A percentile compares a stretch with the other conserved stretches of the same genome.
phyloP scores from a whole-genome alignment of 1,140 invertebrate species.

The Ostrea edulis region DNA sequence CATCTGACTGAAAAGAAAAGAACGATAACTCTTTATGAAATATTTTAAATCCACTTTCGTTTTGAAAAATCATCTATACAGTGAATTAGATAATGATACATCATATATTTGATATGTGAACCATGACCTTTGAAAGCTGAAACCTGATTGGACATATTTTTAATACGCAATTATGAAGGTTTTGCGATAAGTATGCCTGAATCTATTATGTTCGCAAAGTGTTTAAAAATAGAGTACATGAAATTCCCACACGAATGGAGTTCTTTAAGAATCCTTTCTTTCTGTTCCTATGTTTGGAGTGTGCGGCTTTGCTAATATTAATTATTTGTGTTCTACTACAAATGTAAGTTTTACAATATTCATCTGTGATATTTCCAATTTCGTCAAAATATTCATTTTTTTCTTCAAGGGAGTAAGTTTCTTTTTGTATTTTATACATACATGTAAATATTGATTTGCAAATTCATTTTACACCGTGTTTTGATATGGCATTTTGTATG shows the following conservation, averaged over 20 bases:
- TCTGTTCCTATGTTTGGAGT: background rate
- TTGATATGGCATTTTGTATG: background rate
- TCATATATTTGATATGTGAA: no score
- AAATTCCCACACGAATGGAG: background rate
- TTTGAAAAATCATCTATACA: no score
- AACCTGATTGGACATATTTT: no score
- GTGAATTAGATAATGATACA: no score
- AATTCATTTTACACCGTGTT: background rate
- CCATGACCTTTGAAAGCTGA: no score
- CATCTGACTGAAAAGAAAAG: no score
- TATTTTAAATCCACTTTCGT: no score
- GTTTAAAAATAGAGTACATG: no score
- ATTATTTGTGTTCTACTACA: background rate
- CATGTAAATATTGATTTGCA: background rate
- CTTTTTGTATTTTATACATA: background rate
- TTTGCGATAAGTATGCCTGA: no score
- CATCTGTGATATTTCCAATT: background rate
- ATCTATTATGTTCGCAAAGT: no score
- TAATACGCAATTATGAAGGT: no score
- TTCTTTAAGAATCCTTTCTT: background rate
- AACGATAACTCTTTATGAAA: no score
- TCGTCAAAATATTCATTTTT: background rate
- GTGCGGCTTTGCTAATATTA: background rate
- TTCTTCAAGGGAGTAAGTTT: background rate
- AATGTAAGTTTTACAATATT: background rate